Percentiles rank a stretch among this genome's conserved stretches.
Conservation (phyloP, 2,888 invertebrate species). For the Yponomeuta evonymella region DNA sequence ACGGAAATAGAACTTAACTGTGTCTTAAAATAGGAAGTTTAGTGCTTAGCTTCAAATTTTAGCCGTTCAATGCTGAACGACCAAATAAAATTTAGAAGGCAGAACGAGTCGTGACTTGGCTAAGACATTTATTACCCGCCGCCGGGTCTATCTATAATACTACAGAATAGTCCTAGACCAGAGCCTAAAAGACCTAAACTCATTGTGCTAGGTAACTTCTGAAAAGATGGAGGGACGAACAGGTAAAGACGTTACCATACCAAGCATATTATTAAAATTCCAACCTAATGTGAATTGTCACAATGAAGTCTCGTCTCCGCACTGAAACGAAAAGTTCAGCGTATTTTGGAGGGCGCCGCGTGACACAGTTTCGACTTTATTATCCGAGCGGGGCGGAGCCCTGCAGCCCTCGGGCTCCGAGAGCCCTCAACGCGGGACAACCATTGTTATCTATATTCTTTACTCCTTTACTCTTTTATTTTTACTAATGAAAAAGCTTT, state of each 20-base stretch:
- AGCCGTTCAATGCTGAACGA: background rate
- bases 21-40: background rate
- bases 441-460: background rate
- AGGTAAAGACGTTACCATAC: background rate
- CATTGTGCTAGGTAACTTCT: too few relatives aligned
- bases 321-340: background rate
- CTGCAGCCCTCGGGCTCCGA: background rate
- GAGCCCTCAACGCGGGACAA: background rate
- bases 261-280: background rate
- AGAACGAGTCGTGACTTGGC: background rate
- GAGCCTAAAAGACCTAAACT: too few relatives aligned
- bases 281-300: background rate
- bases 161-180: too few relatives aligned
- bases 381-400: background rate
- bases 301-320: background rate
- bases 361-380: slow-evolving; percentile 12
- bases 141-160: too few relatives aligned
- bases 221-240: too few relatives aligned
- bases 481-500: background rate
- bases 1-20: background rate
- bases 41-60: background rate
- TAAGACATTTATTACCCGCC: background rate
- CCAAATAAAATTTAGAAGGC: background rate
- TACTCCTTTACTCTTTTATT: background rate
- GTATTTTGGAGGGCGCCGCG: slow-evolving; percentile 3